Evolutionary conservation across 1,140 invertebrate genomes (phyloP).

Genomic region (Maconellicoccus hirsutus): DNA sequence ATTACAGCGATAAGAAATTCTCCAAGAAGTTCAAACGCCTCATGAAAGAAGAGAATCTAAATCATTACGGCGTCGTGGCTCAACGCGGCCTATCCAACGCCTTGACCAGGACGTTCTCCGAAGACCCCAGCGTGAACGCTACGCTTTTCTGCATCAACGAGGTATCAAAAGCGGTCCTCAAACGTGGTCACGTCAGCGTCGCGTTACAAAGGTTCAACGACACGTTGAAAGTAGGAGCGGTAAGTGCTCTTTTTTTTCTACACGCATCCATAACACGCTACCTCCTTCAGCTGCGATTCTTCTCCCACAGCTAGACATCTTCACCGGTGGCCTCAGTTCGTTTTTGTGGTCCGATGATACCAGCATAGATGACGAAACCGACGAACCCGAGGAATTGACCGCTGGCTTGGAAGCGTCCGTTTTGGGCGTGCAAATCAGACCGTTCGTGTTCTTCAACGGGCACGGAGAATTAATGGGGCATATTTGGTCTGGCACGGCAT

Average conservation of each 20-base stretch:
- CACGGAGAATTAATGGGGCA: constrained; percentile 79
- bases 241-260: constrained; percentile 25
- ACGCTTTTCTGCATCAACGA: constrained; percentile 62
- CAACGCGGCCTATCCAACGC: constrained; percentile 59
- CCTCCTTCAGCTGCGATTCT: not conserved
- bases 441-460: constrained; percentile 73
- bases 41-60: constrained; percentile 37
- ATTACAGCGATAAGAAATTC: constrained; percentile 26
- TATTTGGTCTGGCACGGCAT: constrained; percentile 73
- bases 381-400: constrained; percentile 40
- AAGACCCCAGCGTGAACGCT: constrained; percentile 49
- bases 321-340: constrained; percentile 52
- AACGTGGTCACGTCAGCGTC: constrained; percentile 61
- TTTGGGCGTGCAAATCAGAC: constrained; percentile 62
- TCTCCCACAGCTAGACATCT: constrained; percentile 56
- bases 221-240: constrained; percentile 36
- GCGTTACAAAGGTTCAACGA: constrained; percentile 43
- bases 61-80: constrained; percentile 54
- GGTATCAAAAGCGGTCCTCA: constrained; percentile 57
- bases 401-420: constrained; percentile 76
- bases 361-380: constrained; percentile 37
- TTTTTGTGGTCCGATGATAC: constrained; percentile 46
- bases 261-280: not conserved
- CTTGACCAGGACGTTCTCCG: constrained; percentile 47
- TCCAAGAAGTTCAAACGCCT: constrained; percentile 30